Conservation (phyloP, 1,140 invertebrate species). For the Drosophila virilis region DNA sequence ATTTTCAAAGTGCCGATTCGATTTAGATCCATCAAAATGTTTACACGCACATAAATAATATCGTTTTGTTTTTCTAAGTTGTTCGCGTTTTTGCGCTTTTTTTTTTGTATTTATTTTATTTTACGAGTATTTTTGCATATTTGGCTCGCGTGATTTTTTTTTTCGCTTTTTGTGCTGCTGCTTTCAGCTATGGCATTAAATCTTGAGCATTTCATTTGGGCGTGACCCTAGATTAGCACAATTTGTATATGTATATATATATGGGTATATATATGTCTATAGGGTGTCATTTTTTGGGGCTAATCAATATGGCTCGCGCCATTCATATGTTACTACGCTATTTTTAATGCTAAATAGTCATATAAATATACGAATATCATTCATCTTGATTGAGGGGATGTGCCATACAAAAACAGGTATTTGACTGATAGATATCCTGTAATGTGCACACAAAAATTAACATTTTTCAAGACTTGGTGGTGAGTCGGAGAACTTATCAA, state of each 20-base stretch:
- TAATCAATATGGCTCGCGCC: constrained; percentile 70
- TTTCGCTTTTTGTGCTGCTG: constrained; percentile 17
- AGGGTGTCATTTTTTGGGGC: constrained; percentile 12
- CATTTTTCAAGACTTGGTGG: no score
- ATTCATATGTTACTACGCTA: constrained; percentile 66
- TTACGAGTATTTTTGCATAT: constrained; percentile 43
- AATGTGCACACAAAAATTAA: no score
- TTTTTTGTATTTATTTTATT: constrained; percentile 39
- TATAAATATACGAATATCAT: constrained; percentile 27
- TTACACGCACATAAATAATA: constrained; percentile 62
- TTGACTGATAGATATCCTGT: not conserved
- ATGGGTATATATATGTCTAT: constrained; percentile 8
- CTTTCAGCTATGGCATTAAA: constrained; percentile 26
- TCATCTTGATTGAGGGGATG: constrained; percentile 1
- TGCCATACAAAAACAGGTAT: not conserved
- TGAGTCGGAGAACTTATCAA: no score
- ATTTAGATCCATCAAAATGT: constrained; percentile 61
- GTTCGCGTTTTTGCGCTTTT: constrained; percentile 24
- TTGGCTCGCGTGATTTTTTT: constrained; percentile 19
- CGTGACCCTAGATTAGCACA: constrained; percentile 52
- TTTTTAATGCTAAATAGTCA: constrained; percentile 50
- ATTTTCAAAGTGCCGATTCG: constrained; percentile 25
- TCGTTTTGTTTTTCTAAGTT: constrained; percentile 43
- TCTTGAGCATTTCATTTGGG: constrained; percentile 35
- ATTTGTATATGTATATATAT: constrained; percentile 10